Evolutionary conservation across 2,113 vertebrate genomes (phyloP).

Genomic region (Leptocoma aspasia): DNA sequence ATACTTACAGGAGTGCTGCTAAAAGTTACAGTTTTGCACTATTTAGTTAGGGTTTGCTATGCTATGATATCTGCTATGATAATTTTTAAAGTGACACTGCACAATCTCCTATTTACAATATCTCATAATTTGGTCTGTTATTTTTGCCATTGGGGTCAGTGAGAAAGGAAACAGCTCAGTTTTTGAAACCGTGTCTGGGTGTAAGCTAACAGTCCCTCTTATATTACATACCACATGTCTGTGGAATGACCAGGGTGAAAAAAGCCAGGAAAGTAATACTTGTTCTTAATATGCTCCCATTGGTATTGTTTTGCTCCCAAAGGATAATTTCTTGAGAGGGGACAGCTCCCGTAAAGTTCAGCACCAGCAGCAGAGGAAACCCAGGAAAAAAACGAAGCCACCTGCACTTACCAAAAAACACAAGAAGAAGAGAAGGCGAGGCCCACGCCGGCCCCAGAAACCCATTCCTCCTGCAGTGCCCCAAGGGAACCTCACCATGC

Average conservation of each 20-base stretch:
- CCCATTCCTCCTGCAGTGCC: conserved; percentile 97
- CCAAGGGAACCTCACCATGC: conserved; percentile 98
- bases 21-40: neutral
- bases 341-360: conserved; percentile 94
- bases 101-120: neutral
- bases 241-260: neutral
- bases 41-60: neutral
- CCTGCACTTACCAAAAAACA: conserved; percentile 99
- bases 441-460: conserved; percentile 93
- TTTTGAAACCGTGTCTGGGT: neutral
- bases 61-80: too few relatives aligned
- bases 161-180: neutral
- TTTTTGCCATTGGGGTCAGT: neutral
- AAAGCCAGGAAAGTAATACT: neutral
- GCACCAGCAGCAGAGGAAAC: conserved; percentile 96
- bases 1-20: neutral
- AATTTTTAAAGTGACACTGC: neutral
- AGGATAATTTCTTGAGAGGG: conserved; percentile 98
- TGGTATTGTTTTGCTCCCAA: conserved; percentile 25
- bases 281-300: neutral
- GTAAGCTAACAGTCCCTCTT: neutral
- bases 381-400: conserved; percentile 98
- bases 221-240: neutral
- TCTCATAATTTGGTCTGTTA: neutral
- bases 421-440: conserved; percentile 95